Evolutionary conservation across 1,140 invertebrate genomes (phyloP), one percentile per base, ranked within the genome.

Genomic region (Pygmarrhopalites habei): DNA sequence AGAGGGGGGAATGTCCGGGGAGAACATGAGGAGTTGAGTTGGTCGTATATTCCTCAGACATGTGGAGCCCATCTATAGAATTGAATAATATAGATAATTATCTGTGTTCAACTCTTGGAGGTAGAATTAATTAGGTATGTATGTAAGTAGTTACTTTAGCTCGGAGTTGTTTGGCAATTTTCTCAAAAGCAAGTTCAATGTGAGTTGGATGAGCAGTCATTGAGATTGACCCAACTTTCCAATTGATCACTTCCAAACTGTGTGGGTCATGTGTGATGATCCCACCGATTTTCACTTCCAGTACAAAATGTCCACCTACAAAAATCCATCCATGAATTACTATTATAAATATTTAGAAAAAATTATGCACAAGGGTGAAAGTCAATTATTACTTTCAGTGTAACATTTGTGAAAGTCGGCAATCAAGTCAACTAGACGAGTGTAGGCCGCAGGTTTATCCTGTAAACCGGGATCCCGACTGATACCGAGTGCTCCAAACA

Each of bases 401-500:
- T 70, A 70, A 17, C 47, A 63, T 1, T 21, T 21, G 10, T 35
- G 19, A 47, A 43, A 70, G n/a, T 70, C 64, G 12, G 43, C 25
- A n/a, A 70, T 43, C 25, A 70, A 51, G 29, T 70, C 69, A 14
- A 60, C 51, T 17, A 70, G 64, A 30, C 51, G n/a, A 21, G 58
- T 0, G 39, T 47, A 70, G 3, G 14, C 39, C n/a, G 62, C 41
- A 21, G 62, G 35, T 47, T 70, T 70, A 30, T 68, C 64, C 55
- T 70, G 69, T 1, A 70, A 41, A 26, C 66, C 63, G 2, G 23
- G 52, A 55, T 70, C 69, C 19, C 69, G 55, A 44, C 65, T 67
- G 15, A 70, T 67, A 3, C 68, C 66, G n/a, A 70, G 53, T 25
- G 69, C 69, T 44, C 69, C 69, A 49, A 58, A 70, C 23, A 44